Evolutionary conservation across 2,113 vertebrate species (phyloP).

Genomic region (Anhinga anhinga): DNA sequence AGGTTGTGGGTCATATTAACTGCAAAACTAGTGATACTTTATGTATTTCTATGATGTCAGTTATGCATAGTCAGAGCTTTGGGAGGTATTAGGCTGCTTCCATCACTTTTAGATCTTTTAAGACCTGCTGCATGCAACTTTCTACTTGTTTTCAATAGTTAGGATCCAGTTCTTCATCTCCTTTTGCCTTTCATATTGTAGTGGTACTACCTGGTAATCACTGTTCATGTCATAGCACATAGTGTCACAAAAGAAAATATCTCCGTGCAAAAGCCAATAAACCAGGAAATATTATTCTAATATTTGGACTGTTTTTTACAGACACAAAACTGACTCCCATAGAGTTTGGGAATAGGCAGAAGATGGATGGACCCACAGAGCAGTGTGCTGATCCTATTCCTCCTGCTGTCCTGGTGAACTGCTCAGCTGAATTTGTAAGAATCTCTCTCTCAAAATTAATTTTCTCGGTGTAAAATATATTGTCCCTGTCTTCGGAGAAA

Average conservation of each 20-base stretch:
- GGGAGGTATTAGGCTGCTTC: background rate
- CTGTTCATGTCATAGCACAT: fast-evolving
- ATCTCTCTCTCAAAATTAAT: background rate
- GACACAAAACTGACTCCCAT: conserved; percentile 52
- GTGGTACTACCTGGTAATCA: background rate
- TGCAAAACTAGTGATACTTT: background rate
- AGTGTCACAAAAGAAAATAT: background rate
- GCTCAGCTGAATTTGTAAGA: conserved; percentile 71
- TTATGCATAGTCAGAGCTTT: background rate
- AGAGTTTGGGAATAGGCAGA: conserved; percentile 81
- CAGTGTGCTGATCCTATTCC: conserved; percentile 76
- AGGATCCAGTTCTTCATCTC: background rate
- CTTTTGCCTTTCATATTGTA: background rate
- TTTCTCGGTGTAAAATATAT: background rate
- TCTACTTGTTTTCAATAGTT: background rate
- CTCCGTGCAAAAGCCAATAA: background rate
- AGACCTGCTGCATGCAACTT: background rate
- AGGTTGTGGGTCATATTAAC: background rate
- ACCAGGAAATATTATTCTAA: background rate
- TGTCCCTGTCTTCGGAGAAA: background rate
- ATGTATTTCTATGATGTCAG: background rate
- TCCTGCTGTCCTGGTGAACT: conserved; percentile 7
- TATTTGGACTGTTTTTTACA: background rate
- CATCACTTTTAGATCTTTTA: background rate
- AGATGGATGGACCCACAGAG: conserved; percentile 81